Evolutionary conservation across 2,797 vertebrate genomes (phyloP), one percentile per base, ranked within the genome.

Genomic region (Gephyroberyx darwinii): DNA sequence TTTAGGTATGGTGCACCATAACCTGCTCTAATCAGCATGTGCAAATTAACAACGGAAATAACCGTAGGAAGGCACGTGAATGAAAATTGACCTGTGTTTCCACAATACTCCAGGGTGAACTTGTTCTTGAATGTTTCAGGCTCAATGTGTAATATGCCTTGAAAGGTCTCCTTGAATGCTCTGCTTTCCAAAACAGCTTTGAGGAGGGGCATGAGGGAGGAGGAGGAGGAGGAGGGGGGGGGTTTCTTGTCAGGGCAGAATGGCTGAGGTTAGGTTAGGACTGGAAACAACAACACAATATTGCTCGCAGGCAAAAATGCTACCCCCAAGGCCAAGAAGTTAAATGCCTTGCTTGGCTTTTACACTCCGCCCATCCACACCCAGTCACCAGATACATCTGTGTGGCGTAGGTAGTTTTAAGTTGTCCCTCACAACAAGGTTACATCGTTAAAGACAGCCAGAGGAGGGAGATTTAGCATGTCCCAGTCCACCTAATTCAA

Each of bases 291-390:
- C 17, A 20, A 75, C 61, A 51, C 16, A 12, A 54, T 59, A 56
- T 51, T 57, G 69, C 77, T 77, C 48, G 33, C 9, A 62, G 70
- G 83, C 74, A 77, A 41, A 86, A 88, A 81, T 54, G 20, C 2
- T 83, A 65, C 52, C 89, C 84, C 33, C 5, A 2, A 61, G 88
- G 81, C 69, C n/a, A 64, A 81, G 69, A 78, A 77, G 64, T 82
- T 52, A 85, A 60, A 88, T 90, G 90, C 86, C 83, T 84, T 2
- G 8, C 66, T 16, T 65, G 71, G 71, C 74, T 83, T 72, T 50
- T 13, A n/a, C 3, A 19, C 51, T 26, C 55, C 70, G 55, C 60
- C 16, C 60, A 6, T 78, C 76, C 79, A 77, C 85, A 26, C 80
- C 74, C 79, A 65, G n/a, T 73, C 37, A 33, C 5, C 52, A 75